These are phyloP conservation scores for Trichopoda pennipes DNA, from an alignment of 2,888 invertebrate species.

Conservation along the genomic window DNA sequence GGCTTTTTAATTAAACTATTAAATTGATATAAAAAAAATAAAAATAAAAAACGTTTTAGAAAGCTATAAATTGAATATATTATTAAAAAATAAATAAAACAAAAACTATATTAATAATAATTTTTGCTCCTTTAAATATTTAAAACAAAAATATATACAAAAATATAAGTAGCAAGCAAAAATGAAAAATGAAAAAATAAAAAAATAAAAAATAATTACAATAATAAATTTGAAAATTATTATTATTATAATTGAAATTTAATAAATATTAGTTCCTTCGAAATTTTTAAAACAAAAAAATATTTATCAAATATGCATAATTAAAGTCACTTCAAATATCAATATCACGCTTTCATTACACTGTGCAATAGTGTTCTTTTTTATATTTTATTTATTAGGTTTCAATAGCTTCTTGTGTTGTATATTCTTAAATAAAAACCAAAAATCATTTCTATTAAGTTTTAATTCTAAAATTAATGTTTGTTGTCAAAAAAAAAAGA, in stretches of 20 bases:
- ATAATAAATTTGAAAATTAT: slow-evolving; percentile 39
- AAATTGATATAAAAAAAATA: no score
- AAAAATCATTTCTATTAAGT: slow-evolving; percentile 36
- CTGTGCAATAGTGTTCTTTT: slow-evolving; percentile 38
- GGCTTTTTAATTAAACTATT: slow-evolving; percentile 51
- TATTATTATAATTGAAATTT: slow-evolving; percentile 40
- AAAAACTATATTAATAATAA: no score
- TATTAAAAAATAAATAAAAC: slow-evolving; percentile 8
- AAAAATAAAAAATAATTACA: slow-evolving; percentile 3
- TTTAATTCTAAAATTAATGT: slow-evolving; percentile 49
- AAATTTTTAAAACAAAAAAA: slow-evolving; percentile 9
- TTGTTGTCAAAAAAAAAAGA: slow-evolving; percentile 47
- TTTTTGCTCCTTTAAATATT: slow-evolving; percentile 6
- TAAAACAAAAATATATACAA: neutral
- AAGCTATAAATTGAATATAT: neutral
- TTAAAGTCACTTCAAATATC: slow-evolving; percentile 31
- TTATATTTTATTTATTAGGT: slow-evolving; percentile 35
- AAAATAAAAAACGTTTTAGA: neutral
- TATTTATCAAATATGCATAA: slow-evolving; percentile 12
- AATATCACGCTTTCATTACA: slow-evolving; percentile 50
- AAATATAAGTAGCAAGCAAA: slow-evolving; percentile 36
- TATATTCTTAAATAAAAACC: slow-evolving; percentile 4
- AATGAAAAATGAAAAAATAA: neutral
- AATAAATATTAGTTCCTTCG: slow-evolving; percentile 58
- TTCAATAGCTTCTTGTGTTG: slow-evolving; percentile 40